Conservation (phyloP, 2,888 invertebrate genomes). For the Hetaerina titia region DNA sequence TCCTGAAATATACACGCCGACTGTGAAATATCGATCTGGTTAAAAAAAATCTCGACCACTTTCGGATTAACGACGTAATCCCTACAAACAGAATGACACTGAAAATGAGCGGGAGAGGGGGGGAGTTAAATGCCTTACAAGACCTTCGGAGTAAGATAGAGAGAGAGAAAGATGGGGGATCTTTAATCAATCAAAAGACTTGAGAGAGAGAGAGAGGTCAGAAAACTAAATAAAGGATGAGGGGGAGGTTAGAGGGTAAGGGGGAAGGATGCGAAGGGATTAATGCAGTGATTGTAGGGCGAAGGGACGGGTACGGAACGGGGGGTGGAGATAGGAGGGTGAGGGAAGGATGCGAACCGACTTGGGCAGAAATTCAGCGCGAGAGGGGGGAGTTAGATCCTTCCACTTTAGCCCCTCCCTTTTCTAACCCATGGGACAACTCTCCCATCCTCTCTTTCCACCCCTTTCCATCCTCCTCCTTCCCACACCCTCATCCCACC, state of each 20-base stretch:
- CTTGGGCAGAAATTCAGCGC: conserved; percentile 75
- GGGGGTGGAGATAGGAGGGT: conserved; percentile 75
- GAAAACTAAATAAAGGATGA: conserved; percentile 65
- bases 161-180: not conserved
- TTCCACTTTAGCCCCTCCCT: conserved; percentile 3
- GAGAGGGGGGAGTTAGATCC: conserved; percentile 75
- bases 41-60: not conserved
- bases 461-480: not conserved
- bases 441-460: not conserved
- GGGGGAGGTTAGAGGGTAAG: conserved; percentile 74
- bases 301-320: conserved; percentile 73
- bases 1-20: not conserved
- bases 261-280: conserved; percentile 74
- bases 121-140: conserved; percentile 16
- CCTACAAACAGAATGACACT: conserved; percentile 12
- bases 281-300: conserved; percentile 65
- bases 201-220: conserved; percentile 57
- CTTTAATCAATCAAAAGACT: conserved; percentile 55
- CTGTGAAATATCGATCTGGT: not conserved
- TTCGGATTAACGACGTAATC: conserved; percentile 5
- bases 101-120: not conserved
- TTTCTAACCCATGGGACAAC: conserved; percentile 46
- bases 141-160: not conserved
- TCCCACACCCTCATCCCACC: not conserved
- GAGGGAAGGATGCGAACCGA: conserved; percentile 65